Conservation (phyloP, 2,113 vertebrate species). For the Hemibates koningsi region DNA sequence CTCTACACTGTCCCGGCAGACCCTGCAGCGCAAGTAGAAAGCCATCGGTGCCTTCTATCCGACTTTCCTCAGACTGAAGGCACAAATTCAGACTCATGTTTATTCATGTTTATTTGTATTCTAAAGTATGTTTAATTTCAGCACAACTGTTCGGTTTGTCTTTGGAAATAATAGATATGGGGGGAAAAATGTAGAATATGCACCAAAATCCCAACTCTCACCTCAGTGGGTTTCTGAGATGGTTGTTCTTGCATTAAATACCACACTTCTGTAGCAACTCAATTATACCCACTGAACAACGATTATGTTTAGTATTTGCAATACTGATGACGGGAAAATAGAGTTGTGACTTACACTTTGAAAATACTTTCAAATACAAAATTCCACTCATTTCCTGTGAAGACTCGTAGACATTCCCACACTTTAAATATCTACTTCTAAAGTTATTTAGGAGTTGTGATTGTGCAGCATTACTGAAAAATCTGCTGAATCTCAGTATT, state of each 20-base stretch:
- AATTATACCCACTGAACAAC: not conserved
- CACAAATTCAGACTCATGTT: not conserved
- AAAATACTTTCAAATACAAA: not conserved
- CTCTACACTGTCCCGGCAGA: conserved; percentile 17
- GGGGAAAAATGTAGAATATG: not conserved
- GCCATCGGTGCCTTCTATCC: not conserved
- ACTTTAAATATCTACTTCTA: not conserved
- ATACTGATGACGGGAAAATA: not conserved
- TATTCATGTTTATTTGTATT: not conserved
- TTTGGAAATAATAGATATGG: not conserved
- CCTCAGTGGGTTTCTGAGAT: not conserved
- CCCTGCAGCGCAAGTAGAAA: conserved; percentile 5
- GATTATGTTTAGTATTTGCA: not conserved
- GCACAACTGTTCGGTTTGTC: not conserved
- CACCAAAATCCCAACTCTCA: not conserved
- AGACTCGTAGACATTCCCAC: not conserved
- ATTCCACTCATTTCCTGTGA: not conserved
- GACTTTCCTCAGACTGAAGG: not conserved
- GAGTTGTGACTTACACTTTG: not conserved
- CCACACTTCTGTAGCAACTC: not conserved
- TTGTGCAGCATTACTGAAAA: not conserved
- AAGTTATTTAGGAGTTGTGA: not conserved
- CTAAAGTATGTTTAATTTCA: not conserved
- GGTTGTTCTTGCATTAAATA: not conserved
- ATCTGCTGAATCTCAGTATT: not conserved